Percentiles rank a stretch among this genome's conserved stretches.
phyloP scores from a whole-genome alignment of 2,113 vertebrate genomes.

The Pseudorasbora parva region DNA sequence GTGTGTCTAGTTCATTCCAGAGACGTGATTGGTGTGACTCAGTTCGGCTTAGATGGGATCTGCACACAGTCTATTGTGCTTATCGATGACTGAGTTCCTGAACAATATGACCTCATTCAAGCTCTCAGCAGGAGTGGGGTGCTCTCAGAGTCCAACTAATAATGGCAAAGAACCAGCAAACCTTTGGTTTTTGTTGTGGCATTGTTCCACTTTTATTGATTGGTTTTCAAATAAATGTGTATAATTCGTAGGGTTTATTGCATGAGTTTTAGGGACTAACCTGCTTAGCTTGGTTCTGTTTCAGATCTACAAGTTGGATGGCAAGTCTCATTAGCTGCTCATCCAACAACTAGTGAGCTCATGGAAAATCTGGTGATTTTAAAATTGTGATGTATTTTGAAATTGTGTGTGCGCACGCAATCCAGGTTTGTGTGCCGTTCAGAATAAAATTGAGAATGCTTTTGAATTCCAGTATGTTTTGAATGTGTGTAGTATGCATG shows the following conservation, averaged over 20 bases:
- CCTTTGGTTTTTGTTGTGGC: background rate
- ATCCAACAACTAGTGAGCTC: constrained; percentile 19
- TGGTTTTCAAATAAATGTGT: background rate
- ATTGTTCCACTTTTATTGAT: background rate
- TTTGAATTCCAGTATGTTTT: background rate
- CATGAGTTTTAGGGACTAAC: background rate
- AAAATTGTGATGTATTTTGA: background rate
- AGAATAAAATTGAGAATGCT: background rate
- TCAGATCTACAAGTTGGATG: background rate
- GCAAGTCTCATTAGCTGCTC: background rate
- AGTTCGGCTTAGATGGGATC: constrained; percentile 60
- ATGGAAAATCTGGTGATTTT: background rate
- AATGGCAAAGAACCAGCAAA: constrained; percentile 24
- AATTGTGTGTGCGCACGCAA: background rate
- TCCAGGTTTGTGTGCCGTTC: background rate
- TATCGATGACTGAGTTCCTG: constrained; percentile 71
- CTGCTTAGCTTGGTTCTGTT: background rate
- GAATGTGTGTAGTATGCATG: no score
- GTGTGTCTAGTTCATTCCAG: constrained; percentile 62
- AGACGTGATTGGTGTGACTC: constrained; percentile 56
- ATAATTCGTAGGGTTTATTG: background rate
- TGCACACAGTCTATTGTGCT: constrained; percentile 65
- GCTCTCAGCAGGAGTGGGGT: constrained; percentile 43
- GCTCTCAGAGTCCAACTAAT: constrained; percentile 10
- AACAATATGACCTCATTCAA: constrained; percentile 69